Base-by-base conservation (phyloP, 1,140 invertebrate genomes). In the Kradibia gibbosae region DNA sequence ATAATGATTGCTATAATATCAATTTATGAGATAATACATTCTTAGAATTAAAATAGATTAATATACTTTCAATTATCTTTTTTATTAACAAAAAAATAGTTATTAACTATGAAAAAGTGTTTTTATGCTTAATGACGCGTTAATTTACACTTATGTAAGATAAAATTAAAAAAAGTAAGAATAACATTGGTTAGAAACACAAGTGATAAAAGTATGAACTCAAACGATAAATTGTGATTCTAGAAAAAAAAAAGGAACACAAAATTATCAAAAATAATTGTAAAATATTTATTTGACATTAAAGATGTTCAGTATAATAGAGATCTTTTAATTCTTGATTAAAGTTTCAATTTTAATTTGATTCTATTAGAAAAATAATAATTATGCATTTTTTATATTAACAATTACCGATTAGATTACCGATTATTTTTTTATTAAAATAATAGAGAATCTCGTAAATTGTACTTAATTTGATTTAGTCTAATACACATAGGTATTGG, bases 231-330 rank as follows among this genome's bases (percentile, higher is more conserved):
- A 36, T 65, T 20, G 10, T 55, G 53, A 55, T n/a, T n/a, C 5
- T n/a, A 55, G n/a, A n/a, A n/a, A n/a, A n/a, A n/a, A n/a, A n/a
- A n/a, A n/a, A n/a, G n/a, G n/a, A n/a, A n/a, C n/a, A n/a, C n/a
- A n/a, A n/a, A n/a, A 15, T 60, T 60, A 60, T 13, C 7, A 8
- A 31, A 28, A 60, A 31, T 10, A 60, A 13, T 60, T 3, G 11
- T 60, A 28, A 28, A 55, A 60, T 60, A 60, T 60, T 53, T 17
- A 73, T 73, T 50, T 53, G n/a, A n/a, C n/a, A n/a, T n/a, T n/a
- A n/a, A n/a, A n/a, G n/a, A n/a, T n/a, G n/a, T n/a, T n/a, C n/a
- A n/a, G n/a, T n/a, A n/a, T n/a, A n/a, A n/a, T n/a, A n/a, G n/a
- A 73, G 45, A 73, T 74, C 53, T 36, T 36, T 22, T 57, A 39